phyloP scores from a whole-genome alignment of 2,888 invertebrate genomes.

The Cybosia mesomella region DNA sequence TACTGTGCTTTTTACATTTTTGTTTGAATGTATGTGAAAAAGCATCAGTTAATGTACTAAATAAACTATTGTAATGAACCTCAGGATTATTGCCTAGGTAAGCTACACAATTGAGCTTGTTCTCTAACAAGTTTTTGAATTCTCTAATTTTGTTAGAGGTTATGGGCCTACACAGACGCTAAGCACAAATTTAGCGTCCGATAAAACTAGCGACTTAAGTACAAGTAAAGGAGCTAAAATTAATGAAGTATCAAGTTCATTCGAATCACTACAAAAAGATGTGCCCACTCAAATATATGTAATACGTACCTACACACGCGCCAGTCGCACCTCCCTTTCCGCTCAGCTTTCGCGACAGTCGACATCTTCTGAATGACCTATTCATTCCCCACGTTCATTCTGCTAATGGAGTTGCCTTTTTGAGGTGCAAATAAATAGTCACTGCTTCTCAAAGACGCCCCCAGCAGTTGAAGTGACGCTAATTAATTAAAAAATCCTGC shows the following conservation, averaged over 20 bases:
- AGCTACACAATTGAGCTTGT: too few species aligned
- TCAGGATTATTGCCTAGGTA: too few species aligned
- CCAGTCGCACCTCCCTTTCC: slow-evolving; percentile 40
- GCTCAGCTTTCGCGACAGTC: slow-evolving; percentile 57
- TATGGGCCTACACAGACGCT: too few species aligned
- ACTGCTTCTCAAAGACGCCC: slow-evolving; percentile 60
- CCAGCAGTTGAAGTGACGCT: slow-evolving; percentile 60
- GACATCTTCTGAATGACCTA: slow-evolving; percentile 73
- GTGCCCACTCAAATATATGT: neutral
- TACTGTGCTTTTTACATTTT: too few species aligned
- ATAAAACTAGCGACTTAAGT: too few species aligned
- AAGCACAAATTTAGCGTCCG: too few species aligned
- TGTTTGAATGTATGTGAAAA: too few species aligned
- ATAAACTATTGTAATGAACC: too few species aligned
- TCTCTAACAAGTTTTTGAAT: too few species aligned
- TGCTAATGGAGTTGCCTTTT: slow-evolving; percentile 84
- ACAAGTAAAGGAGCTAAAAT: neutral
- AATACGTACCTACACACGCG: neutral
- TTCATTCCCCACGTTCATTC: slow-evolving; percentile 79
- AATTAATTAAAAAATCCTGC: slow-evolving; percentile 72
- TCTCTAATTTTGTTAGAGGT: too few species aligned
- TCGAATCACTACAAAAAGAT: neutral
- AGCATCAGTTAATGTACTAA: too few species aligned
- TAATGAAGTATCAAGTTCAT: neutral
- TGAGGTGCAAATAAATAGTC: slow-evolving; percentile 78